Conservation (phyloP, 2,797 vertebrate species). For the Pelodytes ibericus region DNA sequence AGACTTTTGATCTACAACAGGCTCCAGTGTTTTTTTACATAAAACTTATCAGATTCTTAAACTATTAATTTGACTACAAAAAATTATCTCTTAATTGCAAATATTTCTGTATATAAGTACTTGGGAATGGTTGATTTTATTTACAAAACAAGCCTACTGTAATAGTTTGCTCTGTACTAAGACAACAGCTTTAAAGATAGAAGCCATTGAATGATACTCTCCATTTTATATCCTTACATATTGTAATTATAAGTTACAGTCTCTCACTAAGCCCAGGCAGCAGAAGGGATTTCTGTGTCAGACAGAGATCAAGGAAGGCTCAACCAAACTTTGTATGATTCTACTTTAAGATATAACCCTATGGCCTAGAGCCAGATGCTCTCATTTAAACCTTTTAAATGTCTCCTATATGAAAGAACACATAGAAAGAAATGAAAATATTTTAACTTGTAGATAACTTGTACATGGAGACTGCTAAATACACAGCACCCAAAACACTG, state of each 20-base stretch:
- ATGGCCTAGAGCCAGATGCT: neutral
- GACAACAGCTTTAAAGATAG: constrained; percentile 17
- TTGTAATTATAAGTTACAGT: constrained; percentile 37
- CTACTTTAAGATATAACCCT: neutral
- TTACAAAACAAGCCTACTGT: neutral
- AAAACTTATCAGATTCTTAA: too few species aligned
- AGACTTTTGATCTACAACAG: too few species aligned
- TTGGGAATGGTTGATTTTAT: neutral
- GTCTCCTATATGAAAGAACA: too few species aligned
- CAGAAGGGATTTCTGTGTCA: constrained; percentile 33
- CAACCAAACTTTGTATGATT: neutral
- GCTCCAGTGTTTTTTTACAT: too few species aligned
- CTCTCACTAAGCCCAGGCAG: constrained; percentile 8
- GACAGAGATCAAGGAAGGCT: constrained; percentile 21
- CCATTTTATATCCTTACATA: constrained; percentile 27
- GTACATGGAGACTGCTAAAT: too few species aligned
- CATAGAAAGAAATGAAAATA: too few species aligned
- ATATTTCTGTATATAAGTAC: too few species aligned
- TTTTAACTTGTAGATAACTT: too few species aligned
- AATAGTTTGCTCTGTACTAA: constrained; percentile 12
- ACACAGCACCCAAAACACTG: too few species aligned
- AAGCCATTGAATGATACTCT: constrained; percentile 6
- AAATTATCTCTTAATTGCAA: too few species aligned
- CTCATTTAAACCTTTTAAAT: too few species aligned
- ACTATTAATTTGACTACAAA: too few species aligned